Percentiles rank a stretch among this genome's conserved stretches.
Evolutionary conservation across 2,113 vertebrate species (phyloP).

Genomic region (Bothrops jararaca): DNA sequence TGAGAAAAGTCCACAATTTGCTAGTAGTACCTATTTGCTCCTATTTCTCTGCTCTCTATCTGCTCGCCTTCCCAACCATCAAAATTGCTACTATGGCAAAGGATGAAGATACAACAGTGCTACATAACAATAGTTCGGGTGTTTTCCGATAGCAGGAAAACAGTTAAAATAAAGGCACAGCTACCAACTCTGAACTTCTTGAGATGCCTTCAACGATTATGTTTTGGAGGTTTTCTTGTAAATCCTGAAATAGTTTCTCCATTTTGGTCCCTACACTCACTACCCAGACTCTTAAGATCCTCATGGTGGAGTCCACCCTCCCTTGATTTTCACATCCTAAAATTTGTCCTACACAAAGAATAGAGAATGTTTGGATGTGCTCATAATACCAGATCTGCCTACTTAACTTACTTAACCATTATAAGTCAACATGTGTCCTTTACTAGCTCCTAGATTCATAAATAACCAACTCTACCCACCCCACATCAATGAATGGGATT

Average conservation of each 20-base stretch:
- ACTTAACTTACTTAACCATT: slow-evolving; percentile 29
- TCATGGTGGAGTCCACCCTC: background rate
- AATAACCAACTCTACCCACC: slow-evolving; percentile 11
- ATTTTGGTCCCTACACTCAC: background rate
- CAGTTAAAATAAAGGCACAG: background rate
- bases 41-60: background rate
- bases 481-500: slow-evolving; percentile 19
- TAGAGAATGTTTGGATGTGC: slow-evolving; percentile 39
- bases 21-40: background rate
- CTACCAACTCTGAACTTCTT: background rate
- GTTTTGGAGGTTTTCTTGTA: background rate
- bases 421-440: background rate
- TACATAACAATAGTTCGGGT: background rate
- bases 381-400: slow-evolving; percentile 39
- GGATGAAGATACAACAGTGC: background rate
- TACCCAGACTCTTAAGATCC: background rate
- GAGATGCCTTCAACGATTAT: background rate
- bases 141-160: background rate
- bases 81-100: background rate
- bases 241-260: background rate
- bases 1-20: background rate
- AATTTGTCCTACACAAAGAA: slow-evolving; percentile 29
- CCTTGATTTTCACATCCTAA: background rate
- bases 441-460: slow-evolving; percentile 7
- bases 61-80: background rate